Conservation (phyloP, 2,113 vertebrate species). For the Lathamus discolor region DNA sequence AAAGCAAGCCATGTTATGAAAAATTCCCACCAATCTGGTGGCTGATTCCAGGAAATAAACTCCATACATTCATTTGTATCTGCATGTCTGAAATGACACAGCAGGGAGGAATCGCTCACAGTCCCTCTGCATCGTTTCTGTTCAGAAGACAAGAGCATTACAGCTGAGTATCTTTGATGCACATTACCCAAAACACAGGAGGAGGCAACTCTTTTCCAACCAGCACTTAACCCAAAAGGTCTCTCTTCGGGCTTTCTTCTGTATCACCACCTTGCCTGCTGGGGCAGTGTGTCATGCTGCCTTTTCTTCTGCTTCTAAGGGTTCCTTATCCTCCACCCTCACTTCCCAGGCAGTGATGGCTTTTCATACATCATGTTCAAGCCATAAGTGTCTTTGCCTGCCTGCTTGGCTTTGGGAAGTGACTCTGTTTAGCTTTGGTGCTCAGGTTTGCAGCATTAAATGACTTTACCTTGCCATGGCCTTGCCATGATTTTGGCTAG, state of each 20-base stretch:
- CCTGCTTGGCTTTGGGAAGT: background rate
- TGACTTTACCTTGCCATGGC: background rate
- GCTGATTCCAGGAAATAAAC: background rate
- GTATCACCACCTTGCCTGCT: background rate
- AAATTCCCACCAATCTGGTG: background rate
- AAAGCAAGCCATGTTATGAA: background rate
- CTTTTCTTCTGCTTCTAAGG: background rate
- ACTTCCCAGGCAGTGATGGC: background rate
- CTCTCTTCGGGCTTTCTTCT: background rate
- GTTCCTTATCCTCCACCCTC: background rate
- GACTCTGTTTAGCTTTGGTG: background rate
- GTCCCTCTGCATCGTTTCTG: accelerated
- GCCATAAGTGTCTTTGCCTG: background rate
- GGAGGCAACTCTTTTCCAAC: background rate
- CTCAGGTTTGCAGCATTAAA: background rate
- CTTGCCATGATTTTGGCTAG: background rate
- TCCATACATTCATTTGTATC: background rate
- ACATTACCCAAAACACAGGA: background rate
- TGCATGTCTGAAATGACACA: background rate
- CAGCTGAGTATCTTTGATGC: background rate
- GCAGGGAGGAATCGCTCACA: background rate
- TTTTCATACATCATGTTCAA: background rate
- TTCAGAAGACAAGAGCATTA: background rate
- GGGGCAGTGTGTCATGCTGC: background rate
- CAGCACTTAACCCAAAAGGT: background rate